Percentiles rank a stretch among this genome's conserved stretches.
Conservation (phyloP, 2,113 vertebrate genomes). For the Pogonocichla stellata region DNA sequence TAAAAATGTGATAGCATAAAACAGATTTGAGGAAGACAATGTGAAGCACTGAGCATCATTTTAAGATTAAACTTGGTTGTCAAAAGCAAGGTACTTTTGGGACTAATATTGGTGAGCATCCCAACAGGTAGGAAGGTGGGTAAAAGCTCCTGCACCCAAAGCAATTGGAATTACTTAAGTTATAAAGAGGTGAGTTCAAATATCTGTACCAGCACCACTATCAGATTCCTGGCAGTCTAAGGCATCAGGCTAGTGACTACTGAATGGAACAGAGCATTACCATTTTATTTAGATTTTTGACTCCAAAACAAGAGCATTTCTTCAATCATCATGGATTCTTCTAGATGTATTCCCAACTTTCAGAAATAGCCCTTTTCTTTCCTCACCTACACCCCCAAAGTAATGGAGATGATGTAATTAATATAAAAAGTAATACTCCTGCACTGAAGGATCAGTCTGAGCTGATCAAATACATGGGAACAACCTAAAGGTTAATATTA, state of each 20-base stretch:
- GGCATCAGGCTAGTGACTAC: neutral
- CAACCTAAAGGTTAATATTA: neutral
- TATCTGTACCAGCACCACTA: neutral
- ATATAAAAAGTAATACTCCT: neutral
- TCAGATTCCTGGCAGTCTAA: neutral
- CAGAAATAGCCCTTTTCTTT: neutral
- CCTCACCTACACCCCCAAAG: fast-evolving
- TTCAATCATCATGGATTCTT: neutral
- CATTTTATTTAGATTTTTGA: neutral
- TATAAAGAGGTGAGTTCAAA: neutral
- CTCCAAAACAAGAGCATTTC: neutral
- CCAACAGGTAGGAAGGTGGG: neutral
- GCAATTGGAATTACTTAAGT: neutral
- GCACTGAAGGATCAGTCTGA: neutral
- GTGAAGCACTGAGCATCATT: neutral
- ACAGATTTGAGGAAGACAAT: neutral
- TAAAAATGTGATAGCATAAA: neutral
- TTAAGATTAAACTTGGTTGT: neutral
- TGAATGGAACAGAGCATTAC: neutral
- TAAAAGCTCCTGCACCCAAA: neutral
- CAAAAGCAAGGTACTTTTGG: neutral
- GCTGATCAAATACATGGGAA: neutral
- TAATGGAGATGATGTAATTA: neutral
- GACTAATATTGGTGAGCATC: neutral
- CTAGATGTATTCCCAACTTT: neutral